Percentiles rank a stretch among this genome's conserved stretches.
Evolutionary conservation across 2,888 invertebrate species (phyloP).

Genomic region (Sminthurinus aureus): DNA sequence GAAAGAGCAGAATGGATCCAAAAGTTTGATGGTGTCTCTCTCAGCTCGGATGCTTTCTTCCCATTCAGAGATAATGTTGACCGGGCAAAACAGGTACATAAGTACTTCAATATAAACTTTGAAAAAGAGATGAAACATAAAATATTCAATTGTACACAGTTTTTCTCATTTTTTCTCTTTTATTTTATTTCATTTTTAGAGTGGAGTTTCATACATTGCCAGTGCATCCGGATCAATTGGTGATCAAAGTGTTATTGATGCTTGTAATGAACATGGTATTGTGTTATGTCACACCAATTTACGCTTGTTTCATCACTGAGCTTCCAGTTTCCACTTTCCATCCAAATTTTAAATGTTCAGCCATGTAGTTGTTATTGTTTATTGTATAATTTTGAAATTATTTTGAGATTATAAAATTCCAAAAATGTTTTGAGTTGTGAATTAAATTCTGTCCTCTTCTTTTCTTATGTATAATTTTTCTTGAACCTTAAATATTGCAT

Average conservation of each 20-base stretch:
- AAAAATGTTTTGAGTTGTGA: neutral
- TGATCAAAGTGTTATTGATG: slow-evolving; percentile 85
- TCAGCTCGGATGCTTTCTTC: slow-evolving; percentile 98
- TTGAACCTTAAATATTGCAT: neutral
- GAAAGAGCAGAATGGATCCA: slow-evolving; percentile 75
- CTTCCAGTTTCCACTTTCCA: neutral
- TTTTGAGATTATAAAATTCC: neutral
- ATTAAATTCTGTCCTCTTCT: neutral
- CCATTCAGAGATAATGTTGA: slow-evolving; percentile 98
- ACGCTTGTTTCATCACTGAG: slow-evolving; percentile 92
- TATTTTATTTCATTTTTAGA: slow-evolving; percentile 69
- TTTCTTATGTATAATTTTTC: neutral
- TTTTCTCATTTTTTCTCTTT: too few species aligned
- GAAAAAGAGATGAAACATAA: too few species aligned
- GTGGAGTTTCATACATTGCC: slow-evolving; percentile 91
- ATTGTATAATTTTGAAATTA: too few species aligned
- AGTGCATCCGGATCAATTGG: slow-evolving; percentile 95
- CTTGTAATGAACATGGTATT: slow-evolving; percentile 91
- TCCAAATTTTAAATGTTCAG: neutral
- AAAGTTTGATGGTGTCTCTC: slow-evolving; percentile 77
- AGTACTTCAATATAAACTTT: slow-evolving; percentile 53
- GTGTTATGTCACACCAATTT: slow-evolving; percentile 87
- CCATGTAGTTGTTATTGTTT: neutral
- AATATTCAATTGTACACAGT: too few species aligned
- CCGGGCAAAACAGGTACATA: slow-evolving; percentile 80